phyloP scores from a whole-genome alignment of 2,113 vertebrate genomes.

The Tragulus kanchil region DNA sequence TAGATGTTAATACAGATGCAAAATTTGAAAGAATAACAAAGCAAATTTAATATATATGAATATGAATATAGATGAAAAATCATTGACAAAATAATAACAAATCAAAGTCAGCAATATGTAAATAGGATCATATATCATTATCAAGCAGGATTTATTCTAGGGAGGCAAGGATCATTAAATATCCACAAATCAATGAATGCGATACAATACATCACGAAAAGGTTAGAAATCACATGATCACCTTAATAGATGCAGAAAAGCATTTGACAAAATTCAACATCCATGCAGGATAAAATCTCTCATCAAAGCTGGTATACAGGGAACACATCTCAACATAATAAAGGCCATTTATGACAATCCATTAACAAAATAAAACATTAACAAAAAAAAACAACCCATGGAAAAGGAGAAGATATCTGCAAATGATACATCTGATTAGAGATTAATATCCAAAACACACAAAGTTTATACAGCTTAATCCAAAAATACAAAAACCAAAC shows the following conservation, averaged over 20 bases:
- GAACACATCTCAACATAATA: background rate
- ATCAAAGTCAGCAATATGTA: background rate
- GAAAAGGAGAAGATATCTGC: background rate
- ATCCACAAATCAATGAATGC: background rate
- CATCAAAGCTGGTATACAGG: background rate
- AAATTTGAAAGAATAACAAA: background rate
- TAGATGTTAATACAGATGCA: background rate
- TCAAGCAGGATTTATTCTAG: background rate
- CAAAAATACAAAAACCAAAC: background rate
- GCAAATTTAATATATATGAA: background rate
- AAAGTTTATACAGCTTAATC: background rate
- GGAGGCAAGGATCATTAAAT: background rate
- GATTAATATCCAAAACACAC: background rate
- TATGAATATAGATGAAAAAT: background rate
- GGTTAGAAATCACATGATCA: background rate
- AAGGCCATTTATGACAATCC: background rate
- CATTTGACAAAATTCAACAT: background rate
- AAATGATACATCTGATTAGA: background rate
- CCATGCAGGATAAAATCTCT: background rate
- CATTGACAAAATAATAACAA: background rate
- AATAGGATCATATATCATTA: background rate
- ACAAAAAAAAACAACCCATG: background rate
- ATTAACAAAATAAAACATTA: background rate
- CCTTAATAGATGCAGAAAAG: background rate
- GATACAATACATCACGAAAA: background rate